Percentiles rank a stretch among this genome's conserved stretches.
These are phyloP conservation scores for Calliopsis andreniformis DNA, from an alignment of 1,140 invertebrate species.

Conservation along the genomic window DNA sequence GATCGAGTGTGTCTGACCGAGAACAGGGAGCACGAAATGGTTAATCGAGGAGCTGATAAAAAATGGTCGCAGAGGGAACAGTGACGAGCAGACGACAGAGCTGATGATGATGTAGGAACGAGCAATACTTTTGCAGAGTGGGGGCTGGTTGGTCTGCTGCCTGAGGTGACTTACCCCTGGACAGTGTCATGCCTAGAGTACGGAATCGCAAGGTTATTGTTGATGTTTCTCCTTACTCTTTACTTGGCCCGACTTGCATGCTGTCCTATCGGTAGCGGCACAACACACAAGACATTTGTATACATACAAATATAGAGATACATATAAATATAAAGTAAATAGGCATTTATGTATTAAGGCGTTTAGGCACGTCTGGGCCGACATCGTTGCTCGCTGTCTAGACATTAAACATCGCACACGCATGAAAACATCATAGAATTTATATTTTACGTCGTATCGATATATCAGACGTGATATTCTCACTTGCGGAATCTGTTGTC, in stretches of 20 bases:
- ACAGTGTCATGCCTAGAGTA: slow-evolving; percentile 81
- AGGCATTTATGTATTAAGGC: slow-evolving; percentile 25
- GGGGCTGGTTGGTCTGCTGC: slow-evolving; percentile 65
- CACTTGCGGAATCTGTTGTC: background rate
- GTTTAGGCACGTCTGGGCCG: slow-evolving; percentile 15
- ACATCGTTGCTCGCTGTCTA: background rate
- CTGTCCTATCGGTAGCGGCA: slow-evolving; percentile 81
- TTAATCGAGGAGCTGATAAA: slow-evolving; percentile 42
- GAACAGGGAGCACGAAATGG: slow-evolving; percentile 21
- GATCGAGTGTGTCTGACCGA: slow-evolving; percentile 18
- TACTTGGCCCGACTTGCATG: slow-evolving; percentile 82
- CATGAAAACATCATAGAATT: no score
- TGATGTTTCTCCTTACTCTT: slow-evolving; percentile 80
- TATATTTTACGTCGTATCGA: no score
- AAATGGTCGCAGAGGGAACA: slow-evolving; percentile 45
- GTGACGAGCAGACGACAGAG: slow-evolving; percentile 40
- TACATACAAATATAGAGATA: slow-evolving; percentile 60
- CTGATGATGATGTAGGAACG: slow-evolving; percentile 60
- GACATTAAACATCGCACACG: background rate
- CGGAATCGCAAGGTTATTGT: slow-evolving; percentile 79
- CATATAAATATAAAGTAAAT: slow-evolving; percentile 40
- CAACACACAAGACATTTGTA: slow-evolving; percentile 80
- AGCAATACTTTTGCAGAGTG: slow-evolving; percentile 50
- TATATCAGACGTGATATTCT: background rate
- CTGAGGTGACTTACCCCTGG: slow-evolving; percentile 81